A percentile compares a stretch with the other conserved stretches of the same genome.
Conservation (phyloP, 92 coral and sea anemone genomes). For the Umimayanthus chanpuru region DNA sequence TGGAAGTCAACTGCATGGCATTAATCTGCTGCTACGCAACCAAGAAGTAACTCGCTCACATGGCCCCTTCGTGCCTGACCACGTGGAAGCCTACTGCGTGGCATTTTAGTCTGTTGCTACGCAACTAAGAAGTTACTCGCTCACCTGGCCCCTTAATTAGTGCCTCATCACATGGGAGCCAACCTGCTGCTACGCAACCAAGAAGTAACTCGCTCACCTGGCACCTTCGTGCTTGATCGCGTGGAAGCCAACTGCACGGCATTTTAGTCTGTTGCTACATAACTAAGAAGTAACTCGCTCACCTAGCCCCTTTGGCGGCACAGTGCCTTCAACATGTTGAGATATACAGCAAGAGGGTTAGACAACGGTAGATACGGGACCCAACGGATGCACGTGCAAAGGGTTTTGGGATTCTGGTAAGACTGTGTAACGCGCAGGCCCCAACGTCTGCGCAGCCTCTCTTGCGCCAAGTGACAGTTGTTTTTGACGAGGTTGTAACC, state of each 20-base stretch:
- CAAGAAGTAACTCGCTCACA: too few relatives aligned
- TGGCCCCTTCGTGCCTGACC: too few relatives aligned
- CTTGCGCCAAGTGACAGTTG: slow-evolving; percentile 60
- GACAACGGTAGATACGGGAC: background rate
- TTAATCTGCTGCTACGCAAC: too few relatives aligned
- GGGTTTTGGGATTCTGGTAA: slow-evolving; percentile 4
- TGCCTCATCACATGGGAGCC: too few relatives aligned
- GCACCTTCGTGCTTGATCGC: background rate
- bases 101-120: too few relatives aligned
- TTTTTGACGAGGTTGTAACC: slow-evolving; percentile 29
- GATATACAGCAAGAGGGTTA: background rate
- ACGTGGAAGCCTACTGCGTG: too few relatives aligned
- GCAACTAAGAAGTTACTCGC: background rate
- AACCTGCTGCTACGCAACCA: too few relatives aligned
- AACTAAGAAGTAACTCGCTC: background rate
- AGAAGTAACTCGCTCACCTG: background rate
- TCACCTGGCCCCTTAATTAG: background rate
- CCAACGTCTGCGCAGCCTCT: slow-evolving; percentile 48
- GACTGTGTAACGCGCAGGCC: slow-evolving; percentile 20
- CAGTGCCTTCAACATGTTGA: slow-evolving; percentile 1
- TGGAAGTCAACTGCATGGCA: too few relatives aligned
- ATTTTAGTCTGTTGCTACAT: too few relatives aligned
- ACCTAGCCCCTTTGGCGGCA: background rate
- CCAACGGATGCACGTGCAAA: slow-evolving; percentile 27
- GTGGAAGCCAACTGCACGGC: too few relatives aligned